Evolutionary conservation across 2,113 vertebrate species (phyloP).

Genomic region (Antennarius striatus): DNA sequence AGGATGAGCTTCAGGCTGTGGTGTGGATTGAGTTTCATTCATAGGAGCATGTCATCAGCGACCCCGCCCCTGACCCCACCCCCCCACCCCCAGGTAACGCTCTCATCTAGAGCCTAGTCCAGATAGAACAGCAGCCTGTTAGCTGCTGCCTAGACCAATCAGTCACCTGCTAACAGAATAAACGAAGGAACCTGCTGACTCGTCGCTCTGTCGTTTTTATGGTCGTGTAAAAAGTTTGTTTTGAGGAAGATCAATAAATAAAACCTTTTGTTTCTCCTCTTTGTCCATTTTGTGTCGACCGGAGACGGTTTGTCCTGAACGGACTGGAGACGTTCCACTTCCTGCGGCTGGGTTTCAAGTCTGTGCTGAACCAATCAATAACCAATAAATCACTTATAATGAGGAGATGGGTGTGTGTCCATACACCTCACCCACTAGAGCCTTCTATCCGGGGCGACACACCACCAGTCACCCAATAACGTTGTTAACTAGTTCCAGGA

Average conservation of each 20-base stretch:
- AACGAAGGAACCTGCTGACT: constrained; percentile 75
- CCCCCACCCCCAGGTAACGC: constrained; percentile 44
- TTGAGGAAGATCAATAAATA: constrained; percentile 80
- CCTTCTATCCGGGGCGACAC: too few relatives aligned
- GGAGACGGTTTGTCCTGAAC: not conserved
- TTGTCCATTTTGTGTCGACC: constrained; percentile 63
- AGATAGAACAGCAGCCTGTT: constrained; percentile 72
- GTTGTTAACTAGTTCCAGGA: too few relatives aligned
- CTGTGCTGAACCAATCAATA: too few relatives aligned
- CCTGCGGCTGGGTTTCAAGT: too few relatives aligned
- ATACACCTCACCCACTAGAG: too few relatives aligned
- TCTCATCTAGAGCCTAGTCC: constrained; percentile 74
- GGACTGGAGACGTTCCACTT: too few relatives aligned
- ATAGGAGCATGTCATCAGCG: constrained; percentile 25
- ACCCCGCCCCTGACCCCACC: constrained; percentile 3
- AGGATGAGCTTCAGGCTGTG: constrained; percentile 20
- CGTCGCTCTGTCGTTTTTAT: constrained; percentile 75
- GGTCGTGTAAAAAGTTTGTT: constrained; percentile 72
- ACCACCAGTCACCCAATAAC: too few relatives aligned
- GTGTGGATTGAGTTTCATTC: constrained; percentile 20
- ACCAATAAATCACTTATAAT: too few relatives aligned
- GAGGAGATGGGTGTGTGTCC: too few relatives aligned
- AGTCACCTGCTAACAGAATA: constrained; percentile 73
- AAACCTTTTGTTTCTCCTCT: constrained; percentile 73
- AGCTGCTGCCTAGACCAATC: constrained; percentile 78